Percentiles rank a stretch among this genome's conserved stretches.
Conservation (phyloP, 64 coral and sea anemone genomes). For the Orbicella faveolata region DNA sequence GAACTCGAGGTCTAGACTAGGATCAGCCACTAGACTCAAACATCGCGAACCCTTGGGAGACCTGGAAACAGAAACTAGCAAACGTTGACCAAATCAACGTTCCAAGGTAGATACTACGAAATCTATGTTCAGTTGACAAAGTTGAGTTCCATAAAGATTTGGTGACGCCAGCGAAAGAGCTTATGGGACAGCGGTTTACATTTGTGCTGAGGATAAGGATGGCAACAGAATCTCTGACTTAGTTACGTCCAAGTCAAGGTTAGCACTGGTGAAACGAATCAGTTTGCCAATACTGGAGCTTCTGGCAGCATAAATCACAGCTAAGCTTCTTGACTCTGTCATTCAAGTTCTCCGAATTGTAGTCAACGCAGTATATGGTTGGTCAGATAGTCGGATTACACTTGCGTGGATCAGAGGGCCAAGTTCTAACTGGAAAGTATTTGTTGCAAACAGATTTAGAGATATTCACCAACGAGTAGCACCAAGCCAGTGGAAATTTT, state of each 20-base stretch:
- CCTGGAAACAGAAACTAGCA: too few species aligned
- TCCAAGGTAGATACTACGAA: too few species aligned
- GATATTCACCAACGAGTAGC: too few species aligned
- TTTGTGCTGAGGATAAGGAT: background rate
- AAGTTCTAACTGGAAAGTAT: too few species aligned
- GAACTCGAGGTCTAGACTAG: too few species aligned
- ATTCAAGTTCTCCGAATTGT: background rate
- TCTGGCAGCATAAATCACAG: constrained; percentile 5
- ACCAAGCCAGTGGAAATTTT: background rate
- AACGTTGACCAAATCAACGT: too few species aligned
- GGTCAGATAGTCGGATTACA: too few species aligned
- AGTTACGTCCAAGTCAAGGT: background rate
- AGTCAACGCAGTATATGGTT: too few species aligned
- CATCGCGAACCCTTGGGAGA: too few species aligned
- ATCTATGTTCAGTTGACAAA: background rate
- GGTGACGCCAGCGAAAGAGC: constrained; percentile 21
- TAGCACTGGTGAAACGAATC: constrained; percentile 24
- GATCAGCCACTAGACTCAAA: too few species aligned
- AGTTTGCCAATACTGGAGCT: background rate
- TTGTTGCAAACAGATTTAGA: too few species aligned
- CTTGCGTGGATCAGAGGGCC: too few species aligned
- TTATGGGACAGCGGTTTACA: constrained; percentile 35
- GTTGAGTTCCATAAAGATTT: constrained; percentile 36
- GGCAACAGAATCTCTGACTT: background rate
- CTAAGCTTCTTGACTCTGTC: background rate